A percentile compares a stretch with the other conserved stretches of the same genome.
Evolutionary conservation across 2,888 invertebrate species (phyloP).

Genomic region (Nephrotoma guestfalica): DNA sequence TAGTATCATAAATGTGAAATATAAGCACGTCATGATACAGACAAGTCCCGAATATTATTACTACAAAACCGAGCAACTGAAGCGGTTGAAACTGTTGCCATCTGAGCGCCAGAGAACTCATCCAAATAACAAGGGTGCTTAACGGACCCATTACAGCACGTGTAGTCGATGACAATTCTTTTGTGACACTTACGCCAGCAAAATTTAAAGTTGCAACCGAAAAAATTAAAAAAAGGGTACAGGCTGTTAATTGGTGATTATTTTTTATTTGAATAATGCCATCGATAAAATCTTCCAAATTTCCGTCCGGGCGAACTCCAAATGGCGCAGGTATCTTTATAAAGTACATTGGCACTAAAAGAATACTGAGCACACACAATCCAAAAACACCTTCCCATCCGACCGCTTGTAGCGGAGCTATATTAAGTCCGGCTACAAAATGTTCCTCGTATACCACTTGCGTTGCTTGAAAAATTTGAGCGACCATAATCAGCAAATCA

Average conservation of each 20-base stretch:
- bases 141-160: slow-evolving; percentile 79
- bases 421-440: slow-evolving; percentile 66
- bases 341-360: slow-evolving; percentile 70
- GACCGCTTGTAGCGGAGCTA: slow-evolving; percentile 79
- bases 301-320: slow-evolving; percentile 53
- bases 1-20: slow-evolving; percentile 21
- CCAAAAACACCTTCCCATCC: slow-evolving; percentile 88
- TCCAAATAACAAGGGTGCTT: slow-evolving; percentile 85
- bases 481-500: slow-evolving; percentile 56
- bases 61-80: slow-evolving; percentile 58
- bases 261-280: slow-evolving; percentile 69
- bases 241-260: slow-evolving; percentile 39
- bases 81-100: slow-evolving; percentile 72
- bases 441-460: slow-evolving; percentile 96
- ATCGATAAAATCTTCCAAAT: slow-evolving; percentile 74
- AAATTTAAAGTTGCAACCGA: slow-evolving; percentile 92
- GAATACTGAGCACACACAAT: slow-evolving; percentile 41
- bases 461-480: slow-evolving; percentile 67
- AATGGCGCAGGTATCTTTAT: slow-evolving; percentile 61
- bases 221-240: slow-evolving; percentile 51
- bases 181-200: slow-evolving; percentile 81
- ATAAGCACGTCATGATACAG: slow-evolving; percentile 56
- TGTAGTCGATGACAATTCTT: slow-evolving; percentile 84
- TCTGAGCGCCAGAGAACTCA: slow-evolving; percentile 52
- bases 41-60: slow-evolving; percentile 67